A percentile compares a stretch with the other conserved stretches of the same genome.
Evolutionary conservation across 2,113 vertebrate species (phyloP).

Genomic region (Otis tarda): DNA sequence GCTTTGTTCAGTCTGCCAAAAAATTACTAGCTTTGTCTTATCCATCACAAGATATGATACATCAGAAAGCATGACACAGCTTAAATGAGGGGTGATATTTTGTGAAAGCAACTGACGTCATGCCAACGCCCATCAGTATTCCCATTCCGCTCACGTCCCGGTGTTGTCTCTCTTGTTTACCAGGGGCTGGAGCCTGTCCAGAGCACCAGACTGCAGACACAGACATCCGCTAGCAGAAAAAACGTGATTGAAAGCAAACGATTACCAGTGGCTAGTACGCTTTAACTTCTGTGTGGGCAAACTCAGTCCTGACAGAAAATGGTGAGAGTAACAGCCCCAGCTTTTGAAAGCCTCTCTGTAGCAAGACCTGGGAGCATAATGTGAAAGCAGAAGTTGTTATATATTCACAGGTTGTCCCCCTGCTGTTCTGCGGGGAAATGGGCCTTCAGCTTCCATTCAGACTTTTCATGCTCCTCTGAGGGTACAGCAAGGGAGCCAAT

Average conservation of each 20-base stretch:
- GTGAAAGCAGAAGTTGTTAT: background rate
- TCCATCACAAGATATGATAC: background rate
- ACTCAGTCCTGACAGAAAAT: background rate
- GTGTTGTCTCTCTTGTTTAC: background rate
- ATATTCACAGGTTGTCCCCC: background rate
- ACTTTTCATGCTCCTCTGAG: background rate
- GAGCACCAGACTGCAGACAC: background rate
- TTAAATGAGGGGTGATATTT: background rate
- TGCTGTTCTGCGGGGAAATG: background rate
- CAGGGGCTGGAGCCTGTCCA: background rate
- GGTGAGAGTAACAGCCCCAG: background rate
- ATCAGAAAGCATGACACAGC: background rate
- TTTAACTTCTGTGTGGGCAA: background rate
- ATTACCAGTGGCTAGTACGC: background rate
- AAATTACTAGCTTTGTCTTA: background rate
- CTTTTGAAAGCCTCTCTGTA: background rate
- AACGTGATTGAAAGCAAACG: background rate
- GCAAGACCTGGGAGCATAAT: background rate
- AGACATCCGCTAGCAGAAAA: background rate
- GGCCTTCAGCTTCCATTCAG: conserved; percentile 6
- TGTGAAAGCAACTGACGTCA: background rate
- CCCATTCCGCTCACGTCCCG: background rate
- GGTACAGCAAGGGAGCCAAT: conserved; percentile 25
- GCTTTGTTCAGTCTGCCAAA: background rate
- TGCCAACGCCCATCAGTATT: background rate